Evolutionary conservation across 2,113 vertebrate species (phyloP), one percentile per base, ranked within the genome.

Genomic region (Colossoma macropomum): DNA sequence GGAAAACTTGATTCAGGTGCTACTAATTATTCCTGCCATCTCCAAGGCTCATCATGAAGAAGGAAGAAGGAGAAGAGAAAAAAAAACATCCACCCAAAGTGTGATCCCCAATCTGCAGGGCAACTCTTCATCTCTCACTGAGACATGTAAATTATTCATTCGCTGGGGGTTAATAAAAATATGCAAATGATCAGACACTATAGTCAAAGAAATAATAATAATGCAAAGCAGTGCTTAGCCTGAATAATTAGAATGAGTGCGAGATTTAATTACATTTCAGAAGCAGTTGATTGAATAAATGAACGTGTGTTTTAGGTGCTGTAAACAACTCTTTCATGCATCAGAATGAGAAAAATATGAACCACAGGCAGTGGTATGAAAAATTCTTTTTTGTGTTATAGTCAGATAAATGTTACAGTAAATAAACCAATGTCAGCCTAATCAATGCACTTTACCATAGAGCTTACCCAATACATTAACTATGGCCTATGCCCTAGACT

Each of bases 111-210:
- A 63, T 62, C 68, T 69, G 56, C 56, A 72, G 70, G 27, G 25
- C 34, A 62, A 88, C 71, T 10, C 74, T 56, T 63, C 10, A 30
- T 52, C 60, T 76, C 68, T 82, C 32, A 60, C 13, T 1, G 60
- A 80, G 82, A 80, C 62, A 15, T 86, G 83, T 84, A 79, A 87
- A 82, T 87, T 80, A 84, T 87, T 87, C 59, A 83, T 84, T 86
- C 74, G 27, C 32, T 77, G 48, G 71, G 70, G 82, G 80, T 86
- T 86, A 89, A 89, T 87, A 85, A 89, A 86, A 87, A 87, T 86
- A 86, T 89, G 86, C 84, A 81, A 87, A 89, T 87, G 27, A 38
- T 45, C 34, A 78, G 69, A 78, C 50, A 80, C 74, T n/a, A 74
- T 34, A 68, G 80, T 85, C 72, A 75, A 48, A 52, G 69, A 83